These are phyloP conservation scores for Venusia cambrica DNA, from an alignment of 2,888 invertebrate species.

Conservation along the genomic window DNA sequence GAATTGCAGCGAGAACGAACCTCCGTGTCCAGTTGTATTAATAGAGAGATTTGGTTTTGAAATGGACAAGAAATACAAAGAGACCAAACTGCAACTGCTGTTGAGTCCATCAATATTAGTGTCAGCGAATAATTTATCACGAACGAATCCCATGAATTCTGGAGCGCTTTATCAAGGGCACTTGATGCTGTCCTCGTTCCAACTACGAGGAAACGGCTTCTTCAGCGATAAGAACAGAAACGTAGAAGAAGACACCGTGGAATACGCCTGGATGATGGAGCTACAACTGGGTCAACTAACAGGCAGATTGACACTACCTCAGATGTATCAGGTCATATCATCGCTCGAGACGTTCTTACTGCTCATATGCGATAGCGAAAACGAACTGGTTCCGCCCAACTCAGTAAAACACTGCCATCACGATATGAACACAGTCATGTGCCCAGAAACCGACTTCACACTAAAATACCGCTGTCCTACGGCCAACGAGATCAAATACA, in stretches of 20 bases:
- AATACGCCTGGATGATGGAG: slow-evolving; percentile 98
- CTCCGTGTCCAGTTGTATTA: slow-evolving; percentile 93
- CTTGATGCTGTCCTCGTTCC: slow-evolving; percentile 90
- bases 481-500: slow-evolving; percentile 93
- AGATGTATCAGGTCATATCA: slow-evolving; percentile 92
- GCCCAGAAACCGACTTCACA: slow-evolving; percentile 85
- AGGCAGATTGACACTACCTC: slow-evolving; percentile 94
- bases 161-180: slow-evolving; percentile 89
- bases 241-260: slow-evolving; percentile 95
- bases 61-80: slow-evolving; percentile 96
- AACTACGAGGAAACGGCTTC: slow-evolving; percentile 96
- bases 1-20: slow-evolving; percentile 94
- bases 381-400: slow-evolving; percentile 91
- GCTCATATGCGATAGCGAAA: slow-evolving; percentile 93
- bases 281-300: slow-evolving; percentile 95
- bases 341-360: slow-evolving; percentile 94
- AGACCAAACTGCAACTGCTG: slow-evolving; percentile 94
- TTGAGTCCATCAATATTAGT: slow-evolving; percentile 93
- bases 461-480: slow-evolving; percentile 89
- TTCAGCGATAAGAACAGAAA: slow-evolving; percentile 96
- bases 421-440: slow-evolving; percentile 85
- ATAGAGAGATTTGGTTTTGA: slow-evolving; percentile 97
- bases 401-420: slow-evolving; percentile 90
- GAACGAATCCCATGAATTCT: slow-evolving; percentile 76
- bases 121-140: slow-evolving; percentile 86